These are phyloP conservation scores for Gouania willdenowi DNA, from an alignment of 2,797 vertebrate genomes.

Conservation along the genomic window DNA sequence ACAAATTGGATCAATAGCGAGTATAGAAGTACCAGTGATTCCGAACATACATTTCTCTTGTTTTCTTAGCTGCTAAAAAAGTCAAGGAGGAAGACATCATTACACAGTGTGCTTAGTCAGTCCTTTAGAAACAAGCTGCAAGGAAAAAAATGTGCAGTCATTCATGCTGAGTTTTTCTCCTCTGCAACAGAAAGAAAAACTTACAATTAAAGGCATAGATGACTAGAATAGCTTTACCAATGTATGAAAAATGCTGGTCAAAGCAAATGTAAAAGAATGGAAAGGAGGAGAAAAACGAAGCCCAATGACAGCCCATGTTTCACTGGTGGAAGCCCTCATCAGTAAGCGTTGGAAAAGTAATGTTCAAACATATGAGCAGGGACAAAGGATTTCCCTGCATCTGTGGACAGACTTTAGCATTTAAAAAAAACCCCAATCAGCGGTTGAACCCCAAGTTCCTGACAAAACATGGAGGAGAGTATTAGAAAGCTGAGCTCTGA, in stretches of 20 bases:
- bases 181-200: neutral
- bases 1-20: conserved; percentile 44
- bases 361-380: conserved; percentile 23
- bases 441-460: no score
- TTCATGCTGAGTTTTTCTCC: conserved; percentile 13
- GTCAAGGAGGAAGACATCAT: conserved; percentile 33
- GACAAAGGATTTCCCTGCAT: conserved; percentile 18
- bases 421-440: no score
- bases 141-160: conserved; percentile 12
- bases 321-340: conserved; percentile 1
- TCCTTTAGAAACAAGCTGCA: conserved; percentile 14
- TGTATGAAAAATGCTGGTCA: no score
- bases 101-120: conserved; percentile 17
- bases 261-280: neutral
- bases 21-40: conserved; percentile 30
- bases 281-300: neutral
- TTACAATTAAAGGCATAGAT: no score
- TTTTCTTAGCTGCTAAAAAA: conserved; percentile 36
- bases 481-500: no score
- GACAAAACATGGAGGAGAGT: no score
- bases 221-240: no score
- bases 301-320: conserved; percentile 1
- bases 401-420: conserved; percentile 8
- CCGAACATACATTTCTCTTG: conserved; percentile 30
- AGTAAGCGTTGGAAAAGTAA: conserved; percentile 22